Evolutionary conservation across 2,888 invertebrate genomes (phyloP).

Genomic region (Drosophila emarginata): DNA sequence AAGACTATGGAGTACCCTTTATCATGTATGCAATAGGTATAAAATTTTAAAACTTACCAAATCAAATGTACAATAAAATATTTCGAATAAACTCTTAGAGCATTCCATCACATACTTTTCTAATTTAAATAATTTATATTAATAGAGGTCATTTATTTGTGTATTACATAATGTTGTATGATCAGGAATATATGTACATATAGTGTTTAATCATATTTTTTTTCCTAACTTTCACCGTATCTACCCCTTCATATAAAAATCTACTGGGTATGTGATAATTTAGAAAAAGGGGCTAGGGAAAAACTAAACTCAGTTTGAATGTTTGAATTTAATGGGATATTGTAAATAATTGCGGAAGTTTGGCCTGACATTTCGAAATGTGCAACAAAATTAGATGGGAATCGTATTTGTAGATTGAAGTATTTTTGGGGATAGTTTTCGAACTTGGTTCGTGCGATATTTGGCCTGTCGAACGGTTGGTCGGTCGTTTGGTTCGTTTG

Average conservation of each 20-base stretch:
- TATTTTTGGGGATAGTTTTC: constrained; percentile 15
- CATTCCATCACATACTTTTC: too few relatives aligned
- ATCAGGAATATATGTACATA: too few relatives aligned
- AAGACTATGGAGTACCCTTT: too few relatives aligned
- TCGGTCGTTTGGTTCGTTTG: constrained; percentile 41
- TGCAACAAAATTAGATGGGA: constrained; percentile 31
- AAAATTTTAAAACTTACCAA: too few relatives aligned
- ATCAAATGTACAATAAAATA: too few relatives aligned
- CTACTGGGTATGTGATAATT: not conserved
- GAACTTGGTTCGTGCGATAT: constrained; percentile 4
- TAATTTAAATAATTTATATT: too few relatives aligned
- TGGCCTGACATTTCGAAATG: constrained; percentile 53
- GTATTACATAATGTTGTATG: too few relatives aligned
- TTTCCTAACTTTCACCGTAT: too few relatives aligned
- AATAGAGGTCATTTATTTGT: too few relatives aligned
- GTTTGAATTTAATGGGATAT: constrained; percentile 62
- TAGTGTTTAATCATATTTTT: too few relatives aligned
- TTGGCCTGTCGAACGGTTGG: not conserved
- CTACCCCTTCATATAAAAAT: not conserved
- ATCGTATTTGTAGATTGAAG: constrained; percentile 9
- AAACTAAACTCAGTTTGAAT: constrained; percentile 33
- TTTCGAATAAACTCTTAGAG: too few relatives aligned
- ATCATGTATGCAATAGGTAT: too few relatives aligned
- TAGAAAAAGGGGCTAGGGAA: constrained; percentile 29
- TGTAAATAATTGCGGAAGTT: constrained; percentile 79